Base-by-base conservation (phyloP, 2,888 invertebrate genomes). In the Ophion costatus region DNA sequence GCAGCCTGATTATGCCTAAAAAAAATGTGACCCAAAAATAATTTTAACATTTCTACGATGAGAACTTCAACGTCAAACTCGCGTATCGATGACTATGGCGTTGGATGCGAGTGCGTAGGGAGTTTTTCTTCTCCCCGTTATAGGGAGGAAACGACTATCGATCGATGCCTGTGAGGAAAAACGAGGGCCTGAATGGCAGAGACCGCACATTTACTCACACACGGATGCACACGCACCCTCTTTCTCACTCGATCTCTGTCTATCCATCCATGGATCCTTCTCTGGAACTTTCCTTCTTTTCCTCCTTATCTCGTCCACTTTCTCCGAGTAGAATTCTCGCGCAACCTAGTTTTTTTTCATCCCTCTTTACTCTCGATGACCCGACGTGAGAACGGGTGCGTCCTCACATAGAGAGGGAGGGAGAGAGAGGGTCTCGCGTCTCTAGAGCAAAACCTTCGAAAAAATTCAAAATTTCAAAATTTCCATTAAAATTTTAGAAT, bases 91-190 rank as follows among this genome's bases (percentile, higher is more conserved):
- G 63, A 57, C 79, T 78, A 78, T 61, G 64, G 24, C 45, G 38
- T 22, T 69, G 10, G 45, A 87, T 82, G 88, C 90, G 88, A 89
- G 87, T 87, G 86, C 87, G 42, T 38, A 85, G 88, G 89, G 88
- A 88, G 85, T 84, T 85, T 83, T 87, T 90, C 86, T 85, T 83
- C 84, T 88, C 84, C 5, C 77, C 59, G 74, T 70, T 74, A 76
- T 87, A 81, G 83, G 87, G 89, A 90, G 89, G 90, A 90, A 89
- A 51, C 17, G 17, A 88, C 88, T 91, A 91, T 91, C 91, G 91
- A 91, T 91, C 89, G 89, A 89, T 88, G 89, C 90, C 89, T 88
- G 87, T 14, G 14, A 51, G 51, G 14, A 51, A 89, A 88, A 88
- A 74, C 87, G 87, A 87, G 77, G 87, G 87, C 80, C 80, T 61